Evolutionary conservation across 2,113 vertebrate species (phyloP), one percentile per base, ranked within the genome.

Genomic region (Lepus timidus): DNA sequence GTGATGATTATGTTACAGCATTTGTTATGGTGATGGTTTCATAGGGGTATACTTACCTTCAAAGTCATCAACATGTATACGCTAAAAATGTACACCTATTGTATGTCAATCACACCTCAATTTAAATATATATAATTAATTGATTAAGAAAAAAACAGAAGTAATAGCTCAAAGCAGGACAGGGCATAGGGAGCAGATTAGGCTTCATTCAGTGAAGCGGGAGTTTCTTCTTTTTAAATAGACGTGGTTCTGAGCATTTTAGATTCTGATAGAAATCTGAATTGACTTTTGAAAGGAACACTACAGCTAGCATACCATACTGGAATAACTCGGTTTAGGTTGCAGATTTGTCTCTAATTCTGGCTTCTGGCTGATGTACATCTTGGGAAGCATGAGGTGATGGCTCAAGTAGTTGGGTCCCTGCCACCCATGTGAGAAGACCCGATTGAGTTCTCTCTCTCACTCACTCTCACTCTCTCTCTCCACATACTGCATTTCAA

Each of bases 181-280:
- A 70, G 61, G 20, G 29, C 22, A 44, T 10, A 17, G 6, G 23
- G 14, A 71, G 22, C 22, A 49, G 13, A 74, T 19, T 79, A 33
- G 3, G 7, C 2, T 84, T 14, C 10, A 39, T 6, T 55, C 71
- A 44, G 3, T 36, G 36, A 39, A 31, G 1, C 4, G 51, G 25
- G 86, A 82, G 9, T 80, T 80, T 68, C 51, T 71, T 11, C 23
- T 44, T n/a, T 86, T 96, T 67, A 36, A 29, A 78, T 58, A 58
- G 55, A 58, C 9, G 13, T 58, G 55, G 55, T 36, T 36, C 55
- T 8, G 68, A 71, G 17, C 19, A 44, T 75, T 55, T 73, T 65
- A 84, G 78, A 55, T 85, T 88, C 17, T 62, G 17, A 62, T 49
- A 62, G 86, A 89, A 75, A 44, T 79, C n/a, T 73, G 83, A 81